phyloP scores from a whole-genome alignment of 2,888 invertebrate species.

The Caenorhabditis wallacei region DNA sequence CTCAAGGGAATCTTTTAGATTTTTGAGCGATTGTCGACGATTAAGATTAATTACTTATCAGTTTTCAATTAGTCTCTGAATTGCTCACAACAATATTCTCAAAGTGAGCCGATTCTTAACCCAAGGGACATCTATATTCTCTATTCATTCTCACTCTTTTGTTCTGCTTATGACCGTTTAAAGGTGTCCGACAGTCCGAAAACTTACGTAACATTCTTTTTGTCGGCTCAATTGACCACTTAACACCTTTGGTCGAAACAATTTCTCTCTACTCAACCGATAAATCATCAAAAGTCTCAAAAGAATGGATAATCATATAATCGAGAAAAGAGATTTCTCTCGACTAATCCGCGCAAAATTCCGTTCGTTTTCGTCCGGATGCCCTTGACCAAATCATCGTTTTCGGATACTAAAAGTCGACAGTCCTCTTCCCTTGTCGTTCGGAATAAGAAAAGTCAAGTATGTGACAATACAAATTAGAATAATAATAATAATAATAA shows the following conservation, averaged over 20 bases:
- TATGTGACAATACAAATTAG: constrained; percentile 65
- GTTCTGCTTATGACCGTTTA: constrained; percentile 6
- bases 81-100: constrained; percentile 25
- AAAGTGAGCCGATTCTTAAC: constrained; percentile 24
- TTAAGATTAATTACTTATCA: constrained; percentile 59
- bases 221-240: constrained; percentile 45
- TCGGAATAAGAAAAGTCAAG: constrained; percentile 53
- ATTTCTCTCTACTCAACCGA: constrained; percentile 4
- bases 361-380: constrained; percentile 45
- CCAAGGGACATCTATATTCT: constrained; percentile 5
- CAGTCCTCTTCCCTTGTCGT: constrained; percentile 15
- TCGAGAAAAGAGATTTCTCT: constrained; percentile 28
- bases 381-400: constrained; percentile 59
- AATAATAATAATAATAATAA: constrained; percentile 56
- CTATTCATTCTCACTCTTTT: constrained; percentile 3
- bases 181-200: constrained; percentile 27
- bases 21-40: constrained; percentile 36
- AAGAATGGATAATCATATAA: constrained; percentile 59
- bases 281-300: constrained; percentile 36
- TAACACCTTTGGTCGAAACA: constrained; percentile 38
- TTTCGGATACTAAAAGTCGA: constrained; percentile 42
- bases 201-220: constrained; percentile 51
- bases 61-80: constrained; percentile 24
- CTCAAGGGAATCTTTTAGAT: constrained; percentile 34
- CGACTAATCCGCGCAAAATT: constrained; percentile 60